A percentile compares a stretch with the other conserved stretches of the same genome.
These are phyloP conservation scores for Vimba vimba DNA, from an alignment of 2,113 vertebrate species.

Conservation along the genomic window DNA sequence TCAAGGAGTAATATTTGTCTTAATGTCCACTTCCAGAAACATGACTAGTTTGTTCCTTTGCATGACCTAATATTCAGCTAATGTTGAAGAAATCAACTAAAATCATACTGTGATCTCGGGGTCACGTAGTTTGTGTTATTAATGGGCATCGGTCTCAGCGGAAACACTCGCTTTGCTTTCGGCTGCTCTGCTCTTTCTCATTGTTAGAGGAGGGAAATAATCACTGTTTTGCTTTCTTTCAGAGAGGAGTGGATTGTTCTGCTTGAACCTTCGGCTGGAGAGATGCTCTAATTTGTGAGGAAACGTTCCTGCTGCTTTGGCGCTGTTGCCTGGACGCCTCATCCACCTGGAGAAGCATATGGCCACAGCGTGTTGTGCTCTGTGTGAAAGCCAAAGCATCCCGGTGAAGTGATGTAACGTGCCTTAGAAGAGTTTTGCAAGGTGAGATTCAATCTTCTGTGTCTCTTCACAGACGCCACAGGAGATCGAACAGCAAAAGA, in stretches of 20 bases:
- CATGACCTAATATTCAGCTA: not conserved
- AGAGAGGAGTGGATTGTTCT: slow-evolving; percentile 64
- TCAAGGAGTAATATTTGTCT: slow-evolving; percentile 23
- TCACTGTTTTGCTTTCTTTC: not conserved
- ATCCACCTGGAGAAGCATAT: slow-evolving; percentile 80
- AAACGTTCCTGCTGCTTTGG: slow-evolving; percentile 72
- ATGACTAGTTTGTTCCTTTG: not conserved
- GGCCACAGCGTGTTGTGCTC: slow-evolving; percentile 74
- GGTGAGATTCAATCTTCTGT: slow-evolving; percentile 33
- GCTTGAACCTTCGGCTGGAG: slow-evolving; percentile 66
- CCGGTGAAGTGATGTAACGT: slow-evolving; percentile 38
- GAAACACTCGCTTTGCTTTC: not conserved
- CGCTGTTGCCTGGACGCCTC: slow-evolving; percentile 76
- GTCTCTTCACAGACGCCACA: not conserved
- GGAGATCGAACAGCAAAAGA: not conserved
- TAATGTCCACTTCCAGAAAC: not conserved
- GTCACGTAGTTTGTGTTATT: not conserved
- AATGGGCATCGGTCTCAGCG: not conserved
- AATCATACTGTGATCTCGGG: slow-evolving; percentile 1
- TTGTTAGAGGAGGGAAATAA: not conserved
- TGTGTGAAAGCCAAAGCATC: slow-evolving; percentile 71
- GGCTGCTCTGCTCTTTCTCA: not conserved
- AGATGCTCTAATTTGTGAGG: slow-evolving; percentile 68
- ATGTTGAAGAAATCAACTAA: not conserved
- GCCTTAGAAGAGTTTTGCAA: slow-evolving; percentile 27